Conservation (phyloP, 1,140 invertebrate genomes). For the Meloidogyne exigua region DNA sequence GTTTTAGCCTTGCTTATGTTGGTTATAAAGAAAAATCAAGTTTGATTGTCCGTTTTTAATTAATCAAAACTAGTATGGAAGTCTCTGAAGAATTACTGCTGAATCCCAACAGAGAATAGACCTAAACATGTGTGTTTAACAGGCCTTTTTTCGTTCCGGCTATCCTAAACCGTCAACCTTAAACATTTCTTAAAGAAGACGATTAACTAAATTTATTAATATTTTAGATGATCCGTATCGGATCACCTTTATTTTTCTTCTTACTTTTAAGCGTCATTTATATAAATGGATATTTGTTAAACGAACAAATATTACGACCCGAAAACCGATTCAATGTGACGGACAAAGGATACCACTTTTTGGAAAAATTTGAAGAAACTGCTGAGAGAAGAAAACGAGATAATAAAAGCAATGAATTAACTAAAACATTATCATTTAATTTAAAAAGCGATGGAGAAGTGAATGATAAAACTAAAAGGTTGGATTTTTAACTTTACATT, state of each 20-base stretch:
- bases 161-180: too few species aligned
- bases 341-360: not conserved
- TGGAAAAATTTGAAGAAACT: not conserved
- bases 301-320: not conserved
- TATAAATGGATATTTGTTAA: not conserved
- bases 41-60: too few species aligned
- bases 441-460: too few species aligned
- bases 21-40: too few species aligned
- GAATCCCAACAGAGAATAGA: too few species aligned
- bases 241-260: not conserved
- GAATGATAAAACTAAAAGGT: not conserved
- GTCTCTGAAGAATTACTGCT: too few species aligned
- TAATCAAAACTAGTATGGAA: too few species aligned
- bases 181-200: too few species aligned
- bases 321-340: not conserved
- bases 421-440: not conserved
- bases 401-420: not conserved
- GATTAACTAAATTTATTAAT: too few species aligned
- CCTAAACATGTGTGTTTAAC: too few species aligned
- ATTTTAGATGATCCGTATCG: not conserved
- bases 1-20: too few species aligned
- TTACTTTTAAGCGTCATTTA: not conserved
- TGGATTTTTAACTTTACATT: not conserved
- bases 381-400: not conserved
- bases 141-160: too few species aligned